Conservation (phyloP, 2,888 invertebrate species). For the Harpalus rufipes region DNA sequence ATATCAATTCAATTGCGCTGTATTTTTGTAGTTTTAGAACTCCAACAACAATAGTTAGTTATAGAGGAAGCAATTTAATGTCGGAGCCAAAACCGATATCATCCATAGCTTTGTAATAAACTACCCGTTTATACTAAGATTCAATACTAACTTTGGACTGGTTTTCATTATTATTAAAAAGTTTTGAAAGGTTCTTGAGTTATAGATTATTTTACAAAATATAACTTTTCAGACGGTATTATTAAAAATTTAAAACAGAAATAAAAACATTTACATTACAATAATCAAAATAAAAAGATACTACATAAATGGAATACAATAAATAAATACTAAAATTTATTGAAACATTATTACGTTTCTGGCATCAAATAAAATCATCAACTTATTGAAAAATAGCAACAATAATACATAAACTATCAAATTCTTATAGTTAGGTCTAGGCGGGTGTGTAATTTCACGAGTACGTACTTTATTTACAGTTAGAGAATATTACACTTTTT, state of each 20-base stretch:
- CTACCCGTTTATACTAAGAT: neutral
- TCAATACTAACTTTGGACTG: neutral
- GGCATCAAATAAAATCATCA: no score
- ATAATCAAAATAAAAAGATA: no score
- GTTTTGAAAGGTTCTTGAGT: neutral
- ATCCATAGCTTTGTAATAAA: conserved; percentile 20
- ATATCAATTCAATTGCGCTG: conserved; percentile 53
- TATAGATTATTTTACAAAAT: neutral
- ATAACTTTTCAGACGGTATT: neutral
- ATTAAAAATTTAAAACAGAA: neutral
- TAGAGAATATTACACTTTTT: no score
- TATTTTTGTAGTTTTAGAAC: conserved; percentile 49
- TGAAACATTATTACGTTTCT: no score
- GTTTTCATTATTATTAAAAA: conserved; percentile 24
- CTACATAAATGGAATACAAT: no score
- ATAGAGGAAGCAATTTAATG: conserved; percentile 34
- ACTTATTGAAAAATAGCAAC: no score
- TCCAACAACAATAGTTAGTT: conserved; percentile 42
- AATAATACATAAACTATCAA: no score
- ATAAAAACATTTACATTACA: neutral
- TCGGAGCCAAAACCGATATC: conserved; percentile 36
- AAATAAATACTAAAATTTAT: no score
- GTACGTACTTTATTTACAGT: no score
- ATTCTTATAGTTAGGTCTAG: no score
- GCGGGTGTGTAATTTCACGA: no score